Evolutionary conservation across 2,797 vertebrate genomes (phyloP), one percentile per base, ranked within the genome.

Genomic region (Tinamus major): DNA sequence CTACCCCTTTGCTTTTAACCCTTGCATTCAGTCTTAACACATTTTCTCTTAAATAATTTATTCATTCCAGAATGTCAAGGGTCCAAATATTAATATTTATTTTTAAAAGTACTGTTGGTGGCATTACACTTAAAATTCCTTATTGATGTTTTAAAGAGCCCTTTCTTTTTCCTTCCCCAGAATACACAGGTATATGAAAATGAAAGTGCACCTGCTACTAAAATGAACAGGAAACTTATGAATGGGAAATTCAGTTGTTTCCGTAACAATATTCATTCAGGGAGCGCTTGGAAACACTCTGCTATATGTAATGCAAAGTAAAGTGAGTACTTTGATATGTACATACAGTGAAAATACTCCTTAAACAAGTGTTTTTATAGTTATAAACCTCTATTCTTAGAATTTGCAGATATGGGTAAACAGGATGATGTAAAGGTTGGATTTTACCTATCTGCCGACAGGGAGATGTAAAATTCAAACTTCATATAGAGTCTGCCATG

Each of bases 11-110:
- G 93, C 98, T 98, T 97, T 95, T 96, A 97, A 97, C 98, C 97
- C 98, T 98, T 97, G 97, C 98, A 98, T 98, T 98, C 97, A 98
- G 97, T 98, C 98, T 98, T 98, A 99, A 98, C 98, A 97, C 97
- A 97, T 97, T 98, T 98, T 97, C 98, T 99, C 98, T 99, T 99
- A 99, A 99, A 98, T 98, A 98, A 98, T 98, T 98, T 99, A 98
- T 99, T 99, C 98, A 99, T 98, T 99, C 98, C 99, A 98, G 98
- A 98, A 99, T 98, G 98, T 98, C 98, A 98, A 98, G 98, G 98
- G 98, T 98, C 98, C 98, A 99, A 98, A 98, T 98, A 98, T 97
- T 98, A 98, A 98, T 98, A 98, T 98, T 98, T 98, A 98, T 97
- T 97, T 97, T 95, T 91, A 97, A 98, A 98, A 98, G 97, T 98